A percentile compares a stretch with the other conserved stretches of the same genome.
phyloP scores from a whole-genome alignment of 2,888 invertebrate genomes.

The Drosophila mayaguana region DNA sequence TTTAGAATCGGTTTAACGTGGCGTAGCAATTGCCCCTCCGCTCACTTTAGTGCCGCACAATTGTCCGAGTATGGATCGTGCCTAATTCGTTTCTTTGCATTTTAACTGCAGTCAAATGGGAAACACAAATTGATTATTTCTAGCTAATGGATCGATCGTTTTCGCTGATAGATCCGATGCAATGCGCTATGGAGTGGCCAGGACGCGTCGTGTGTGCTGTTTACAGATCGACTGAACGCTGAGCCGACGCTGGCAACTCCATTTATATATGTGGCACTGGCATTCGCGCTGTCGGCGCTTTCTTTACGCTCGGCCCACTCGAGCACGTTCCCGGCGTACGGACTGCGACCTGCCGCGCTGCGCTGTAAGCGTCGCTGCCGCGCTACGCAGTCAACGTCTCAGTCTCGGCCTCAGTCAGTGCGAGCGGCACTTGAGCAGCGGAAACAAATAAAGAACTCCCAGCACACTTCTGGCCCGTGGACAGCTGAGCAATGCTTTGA shows the following conservation, averaged over 20 bases:
- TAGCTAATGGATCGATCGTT: not conserved
- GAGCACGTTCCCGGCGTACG: constrained; percentile 51
- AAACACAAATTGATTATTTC: constrained; percentile 21
- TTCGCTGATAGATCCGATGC: not conserved
- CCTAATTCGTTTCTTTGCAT: constrained; percentile 48
- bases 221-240: constrained; percentile 79
- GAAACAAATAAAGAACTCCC: constrained; percentile 14
- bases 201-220: constrained; percentile 55
- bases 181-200: not conserved
- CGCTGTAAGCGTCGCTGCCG: constrained; percentile 21
- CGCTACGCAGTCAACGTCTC: not conserved
- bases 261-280: constrained; percentile 76
- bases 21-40: constrained; percentile 35
- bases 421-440: constrained; percentile 47
- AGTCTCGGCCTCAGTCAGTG: constrained; percentile 15
- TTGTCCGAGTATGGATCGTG: constrained; percentile 30
- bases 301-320: constrained; percentile 50
- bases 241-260: constrained; percentile 69
- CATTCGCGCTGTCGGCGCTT: constrained; percentile 35
- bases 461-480: constrained; percentile 50
- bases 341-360: not conserved
- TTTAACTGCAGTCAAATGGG: constrained; percentile 38
- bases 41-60: constrained; percentile 28
- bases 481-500: constrained; percentile 32
- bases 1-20: constrained; percentile 40